Conservation (phyloP, 1,140 invertebrate genomes). For the Plodia interpunctella region DNA sequence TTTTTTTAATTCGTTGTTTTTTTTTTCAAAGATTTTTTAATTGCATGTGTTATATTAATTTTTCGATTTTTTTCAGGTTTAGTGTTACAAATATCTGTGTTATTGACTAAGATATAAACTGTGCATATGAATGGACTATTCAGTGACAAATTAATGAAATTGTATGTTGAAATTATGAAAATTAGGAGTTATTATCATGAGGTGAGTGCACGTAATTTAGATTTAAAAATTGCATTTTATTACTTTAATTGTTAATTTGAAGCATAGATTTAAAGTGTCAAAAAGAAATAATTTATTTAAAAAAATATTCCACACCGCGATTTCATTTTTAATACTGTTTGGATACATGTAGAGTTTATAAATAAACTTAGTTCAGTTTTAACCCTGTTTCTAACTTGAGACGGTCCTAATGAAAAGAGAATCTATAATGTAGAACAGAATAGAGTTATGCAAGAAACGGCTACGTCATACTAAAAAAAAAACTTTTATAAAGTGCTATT, state of each 20-base stretch:
- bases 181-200: constrained; percentile 60
- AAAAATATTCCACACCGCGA: no score
- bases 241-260: no score
- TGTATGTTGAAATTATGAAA: constrained; percentile 60
- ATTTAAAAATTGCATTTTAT: no score
- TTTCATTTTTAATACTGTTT: background rate
- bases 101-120: constrained; percentile 13
- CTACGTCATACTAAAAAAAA: background rate
- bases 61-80: constrained; percentile 16
- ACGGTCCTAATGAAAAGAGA: constrained; percentile 47
- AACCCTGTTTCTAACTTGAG: constrained; percentile 31
- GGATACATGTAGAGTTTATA: background rate
- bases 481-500: no score
- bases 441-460: background rate
- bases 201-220: constrained; percentile 33
- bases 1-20: constrained; percentile 12
- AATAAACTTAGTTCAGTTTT: constrained; percentile 2
- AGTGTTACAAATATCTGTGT: constrained; percentile 12
- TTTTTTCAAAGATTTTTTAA: constrained; percentile 8
- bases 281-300: no score
- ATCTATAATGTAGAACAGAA: constrained; percentile 41
- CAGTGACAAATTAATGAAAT: constrained; percentile 26
- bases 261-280: no score
- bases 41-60: background rate
- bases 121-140: constrained; percentile 27